Evolutionary conservation across 2,797 vertebrate genomes (phyloP).

Genomic region (Harpagifer antarcticus): DNA sequence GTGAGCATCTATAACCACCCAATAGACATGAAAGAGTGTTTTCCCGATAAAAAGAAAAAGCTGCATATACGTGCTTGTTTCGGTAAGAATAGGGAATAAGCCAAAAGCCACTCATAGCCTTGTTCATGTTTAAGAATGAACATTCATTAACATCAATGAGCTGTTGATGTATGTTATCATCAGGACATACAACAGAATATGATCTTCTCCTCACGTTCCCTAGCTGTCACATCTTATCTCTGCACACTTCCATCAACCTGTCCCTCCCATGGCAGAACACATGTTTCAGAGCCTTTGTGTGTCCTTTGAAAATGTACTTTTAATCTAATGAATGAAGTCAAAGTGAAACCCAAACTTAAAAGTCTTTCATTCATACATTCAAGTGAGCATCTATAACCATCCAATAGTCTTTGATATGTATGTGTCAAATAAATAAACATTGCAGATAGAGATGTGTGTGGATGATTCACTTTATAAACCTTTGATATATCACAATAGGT

Average conservation of each 20-base stretch:
- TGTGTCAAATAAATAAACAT: too few species aligned
- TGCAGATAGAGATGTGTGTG: not conserved
- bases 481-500: not conserved
- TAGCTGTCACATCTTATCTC: not conserved
- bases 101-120: not conserved
- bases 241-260: slow-evolving; percentile 4
- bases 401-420: too few species aligned
- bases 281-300: slow-evolving; percentile 39
- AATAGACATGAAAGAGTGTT: too few species aligned
- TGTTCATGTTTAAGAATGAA: too few species aligned
- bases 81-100: not conserved
- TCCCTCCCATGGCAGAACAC: slow-evolving; percentile 45
- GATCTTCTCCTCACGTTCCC: not conserved
- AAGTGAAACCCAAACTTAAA: too few species aligned
- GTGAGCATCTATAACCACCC: too few species aligned
- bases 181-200: not conserved
- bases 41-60: too few species aligned
- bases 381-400: too few species aligned
- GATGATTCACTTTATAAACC: not conserved
- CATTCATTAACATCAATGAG: too few species aligned
- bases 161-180: not conserved
- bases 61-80: too few species aligned
- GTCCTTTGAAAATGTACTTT: not conserved
- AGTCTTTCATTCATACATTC: too few species aligned
- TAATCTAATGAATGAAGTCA: too few species aligned